Evolutionary conservation across 2,113 vertebrate species (phyloP).

Genomic region (Phyllostomus hastatus): DNA sequence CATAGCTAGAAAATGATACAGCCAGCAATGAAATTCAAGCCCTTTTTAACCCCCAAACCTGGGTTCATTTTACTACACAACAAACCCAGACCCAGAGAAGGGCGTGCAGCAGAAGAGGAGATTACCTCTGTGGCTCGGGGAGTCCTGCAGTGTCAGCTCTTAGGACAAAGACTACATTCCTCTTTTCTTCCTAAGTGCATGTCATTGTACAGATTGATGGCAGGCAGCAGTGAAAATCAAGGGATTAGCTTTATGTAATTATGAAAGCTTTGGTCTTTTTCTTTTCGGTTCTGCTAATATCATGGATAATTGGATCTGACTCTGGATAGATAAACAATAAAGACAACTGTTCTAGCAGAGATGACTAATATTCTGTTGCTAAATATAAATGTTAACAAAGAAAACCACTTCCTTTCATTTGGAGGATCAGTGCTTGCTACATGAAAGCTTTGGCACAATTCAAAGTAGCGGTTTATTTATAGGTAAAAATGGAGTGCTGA

Average conservation of each 20-base stretch:
- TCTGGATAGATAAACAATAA: constrained; percentile 34
- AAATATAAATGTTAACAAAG: constrained; percentile 64
- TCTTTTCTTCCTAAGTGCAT: not conserved
- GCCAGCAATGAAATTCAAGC: not conserved
- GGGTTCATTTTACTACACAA: not conserved
- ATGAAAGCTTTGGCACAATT: constrained; percentile 32
- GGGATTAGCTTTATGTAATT: constrained; percentile 41
- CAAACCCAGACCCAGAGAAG: not conserved
- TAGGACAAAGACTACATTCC: constrained; percentile 16
- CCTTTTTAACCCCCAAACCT: not conserved
- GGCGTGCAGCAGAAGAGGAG: not conserved
- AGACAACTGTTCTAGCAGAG: constrained; percentile 16
- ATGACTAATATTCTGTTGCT: constrained; percentile 29
- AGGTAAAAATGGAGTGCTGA: not conserved
- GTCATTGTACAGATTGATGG: not conserved
- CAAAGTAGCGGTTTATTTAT: constrained; percentile 39
- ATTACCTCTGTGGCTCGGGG: not conserved
- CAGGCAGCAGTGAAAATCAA: constrained; percentile 17
- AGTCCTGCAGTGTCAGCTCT: not conserved
- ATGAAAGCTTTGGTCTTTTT: constrained; percentile 30
- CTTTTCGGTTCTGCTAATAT: constrained; percentile 44
- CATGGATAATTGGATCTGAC: constrained; percentile 54
- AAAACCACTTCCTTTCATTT: constrained; percentile 33
- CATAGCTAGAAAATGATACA: not conserved
- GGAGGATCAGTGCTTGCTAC: not conserved